Evolutionary conservation across 2,797 vertebrate species (phyloP).

Genomic region (Perodicticus potto): DNA sequence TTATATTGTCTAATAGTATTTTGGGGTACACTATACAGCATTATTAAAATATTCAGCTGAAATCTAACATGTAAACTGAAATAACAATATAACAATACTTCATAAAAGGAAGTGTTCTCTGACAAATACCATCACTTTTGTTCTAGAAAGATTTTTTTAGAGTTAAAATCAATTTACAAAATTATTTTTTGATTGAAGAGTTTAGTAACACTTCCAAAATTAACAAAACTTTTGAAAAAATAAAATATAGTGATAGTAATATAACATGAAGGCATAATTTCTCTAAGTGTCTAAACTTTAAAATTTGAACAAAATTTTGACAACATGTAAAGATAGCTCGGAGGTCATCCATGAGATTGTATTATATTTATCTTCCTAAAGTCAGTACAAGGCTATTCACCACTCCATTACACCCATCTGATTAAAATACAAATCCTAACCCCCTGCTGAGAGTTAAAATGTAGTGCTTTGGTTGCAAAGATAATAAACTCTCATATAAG

Average conservation of each 20-base stretch:
- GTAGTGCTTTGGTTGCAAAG: not conserved
- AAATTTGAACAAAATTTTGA: not conserved
- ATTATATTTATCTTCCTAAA: not conserved
- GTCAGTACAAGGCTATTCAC: not conserved
- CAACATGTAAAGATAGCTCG: not conserved
- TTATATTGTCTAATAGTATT: not conserved
- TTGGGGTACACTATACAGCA: not conserved
- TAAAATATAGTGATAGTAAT: not conserved
- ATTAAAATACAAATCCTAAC: not conserved
- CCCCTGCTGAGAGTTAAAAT: not conserved
- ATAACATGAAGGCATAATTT: not conserved
- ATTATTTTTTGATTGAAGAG: not conserved
- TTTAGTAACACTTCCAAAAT: slow-evolving; percentile 12
- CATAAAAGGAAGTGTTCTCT: not conserved
- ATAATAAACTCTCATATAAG: not conserved
- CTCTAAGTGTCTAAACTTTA: not conserved
- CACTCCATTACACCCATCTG: not conserved
- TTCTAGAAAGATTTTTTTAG: not conserved
- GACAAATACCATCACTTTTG: not conserved
- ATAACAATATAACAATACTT: not conserved
- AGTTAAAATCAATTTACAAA: slow-evolving; percentile 42
- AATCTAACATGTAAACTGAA: slow-evolving; percentile 14
- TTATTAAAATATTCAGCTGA: not conserved
- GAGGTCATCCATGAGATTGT: not conserved
- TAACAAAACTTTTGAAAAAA: not conserved